Evolutionary conservation across 1,140 invertebrate species (phyloP).

Genomic region (Ooceraea biroi): DNA sequence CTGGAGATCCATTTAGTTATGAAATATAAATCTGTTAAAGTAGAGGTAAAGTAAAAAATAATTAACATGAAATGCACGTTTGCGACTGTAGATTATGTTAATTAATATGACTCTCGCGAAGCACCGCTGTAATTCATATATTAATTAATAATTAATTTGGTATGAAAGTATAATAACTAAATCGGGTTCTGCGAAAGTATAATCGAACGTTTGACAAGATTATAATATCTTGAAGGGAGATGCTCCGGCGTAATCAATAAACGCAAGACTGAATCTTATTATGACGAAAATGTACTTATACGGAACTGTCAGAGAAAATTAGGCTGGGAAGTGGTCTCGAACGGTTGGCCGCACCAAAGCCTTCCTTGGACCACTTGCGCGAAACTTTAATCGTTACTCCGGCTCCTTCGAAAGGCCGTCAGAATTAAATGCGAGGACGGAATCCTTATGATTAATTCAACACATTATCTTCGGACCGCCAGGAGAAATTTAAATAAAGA

Average conservation of each 20-base stretch:
- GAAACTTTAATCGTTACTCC: conserved; percentile 72
- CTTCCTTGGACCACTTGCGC: conserved; percentile 24
- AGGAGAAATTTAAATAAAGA: conserved; percentile 77
- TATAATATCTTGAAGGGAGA: background rate
- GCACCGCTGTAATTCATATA: too few species aligned
- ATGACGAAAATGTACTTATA: conserved; percentile 58
- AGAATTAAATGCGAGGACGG: conserved; percentile 65
- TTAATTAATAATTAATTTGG: too few species aligned
- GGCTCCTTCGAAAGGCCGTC: conserved; percentile 44
- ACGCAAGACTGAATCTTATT: conserved; percentile 43
- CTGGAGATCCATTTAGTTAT: conserved; percentile 27
- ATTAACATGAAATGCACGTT: conserved; percentile 11
- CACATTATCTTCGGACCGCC: conserved; percentile 70
- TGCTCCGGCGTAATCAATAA: background rate
- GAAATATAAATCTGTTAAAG: background rate
- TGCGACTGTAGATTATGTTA: background rate
- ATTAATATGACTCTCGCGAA: conserved; percentile 4
- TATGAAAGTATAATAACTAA: background rate
- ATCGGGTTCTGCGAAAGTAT: conserved; percentile 11
- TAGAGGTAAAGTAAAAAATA: background rate
- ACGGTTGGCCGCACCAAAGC: conserved; percentile 46
- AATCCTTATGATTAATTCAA: conserved; percentile 76
- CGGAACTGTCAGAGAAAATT: conserved; percentile 58
- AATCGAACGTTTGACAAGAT: conserved; percentile 41
- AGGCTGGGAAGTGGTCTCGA: conserved; percentile 44